These are phyloP conservation scores for Hirundichthys speculiger DNA, from an alignment of 2,113 vertebrate species.

Conservation along the genomic window DNA sequence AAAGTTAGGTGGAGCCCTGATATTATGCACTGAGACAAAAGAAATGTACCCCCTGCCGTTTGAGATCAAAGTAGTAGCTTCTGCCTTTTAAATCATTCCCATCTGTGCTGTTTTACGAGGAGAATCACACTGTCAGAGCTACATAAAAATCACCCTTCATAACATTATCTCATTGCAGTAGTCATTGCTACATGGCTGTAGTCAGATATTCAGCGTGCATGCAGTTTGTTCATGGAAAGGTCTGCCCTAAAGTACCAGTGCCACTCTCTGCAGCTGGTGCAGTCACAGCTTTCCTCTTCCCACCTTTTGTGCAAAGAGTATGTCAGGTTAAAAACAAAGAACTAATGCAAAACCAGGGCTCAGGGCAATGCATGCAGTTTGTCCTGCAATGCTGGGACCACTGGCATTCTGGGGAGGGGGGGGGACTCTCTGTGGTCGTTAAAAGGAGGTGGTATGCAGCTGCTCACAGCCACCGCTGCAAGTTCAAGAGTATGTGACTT, in stretches of 20 bases:
- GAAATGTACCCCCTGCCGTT: slow-evolving; percentile 10
- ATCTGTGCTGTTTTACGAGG: slow-evolving; percentile 25
- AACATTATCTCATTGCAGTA: slow-evolving; percentile 13
- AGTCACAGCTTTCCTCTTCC: slow-evolving; percentile 36
- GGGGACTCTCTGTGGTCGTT: slow-evolving; percentile 58
- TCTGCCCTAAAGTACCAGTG: slow-evolving; percentile 41
- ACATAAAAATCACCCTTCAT: slow-evolving; percentile 19
- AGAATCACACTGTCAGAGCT: slow-evolving; percentile 35
- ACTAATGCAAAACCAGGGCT: slow-evolving; percentile 50
- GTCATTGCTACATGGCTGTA: slow-evolving; percentile 27
- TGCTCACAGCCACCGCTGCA: slow-evolving; percentile 49
- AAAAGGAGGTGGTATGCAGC: slow-evolving; percentile 46
- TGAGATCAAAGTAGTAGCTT: slow-evolving; percentile 25
- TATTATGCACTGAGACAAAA: slow-evolving; percentile 23
- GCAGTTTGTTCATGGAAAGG: slow-evolving; percentile 46
- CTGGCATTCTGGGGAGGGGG: too few species aligned
- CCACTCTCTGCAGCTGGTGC: slow-evolving; percentile 22
- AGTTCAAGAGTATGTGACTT: slow-evolving; percentile 52
- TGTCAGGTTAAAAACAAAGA: slow-evolving; percentile 47
- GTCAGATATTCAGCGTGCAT: slow-evolving; percentile 59
- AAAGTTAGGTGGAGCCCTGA: background rate
- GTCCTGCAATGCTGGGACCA: slow-evolving; percentile 57
- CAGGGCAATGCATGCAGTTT: slow-evolving; percentile 75
- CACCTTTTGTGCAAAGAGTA: slow-evolving; percentile 53
- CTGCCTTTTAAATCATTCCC: slow-evolving; percentile 36